Percentiles rank a stretch among this genome's conserved stretches.
These are phyloP conservation scores for Pseudomyrmex gracilis DNA, from an alignment of 1,140 invertebrate genomes.

Conservation along the genomic window DNA sequence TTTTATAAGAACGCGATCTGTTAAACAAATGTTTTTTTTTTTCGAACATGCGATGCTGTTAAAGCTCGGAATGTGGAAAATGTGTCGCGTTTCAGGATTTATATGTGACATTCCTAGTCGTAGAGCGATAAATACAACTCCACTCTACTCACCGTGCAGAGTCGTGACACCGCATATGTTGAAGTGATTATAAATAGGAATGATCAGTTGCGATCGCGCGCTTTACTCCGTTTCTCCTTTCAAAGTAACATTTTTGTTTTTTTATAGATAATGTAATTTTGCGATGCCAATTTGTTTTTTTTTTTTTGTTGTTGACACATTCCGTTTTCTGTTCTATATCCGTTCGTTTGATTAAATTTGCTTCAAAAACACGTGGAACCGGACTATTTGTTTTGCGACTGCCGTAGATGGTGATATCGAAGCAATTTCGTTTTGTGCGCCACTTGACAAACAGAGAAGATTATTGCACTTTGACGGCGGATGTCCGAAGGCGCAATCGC, in stretches of 20 bases:
- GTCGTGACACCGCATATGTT: constrained; percentile 38
- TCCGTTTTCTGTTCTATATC: not conserved
- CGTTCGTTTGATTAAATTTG: constrained; percentile 26
- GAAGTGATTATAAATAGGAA: constrained; percentile 71
- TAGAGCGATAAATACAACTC: constrained; percentile 25
- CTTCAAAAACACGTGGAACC: not conserved
- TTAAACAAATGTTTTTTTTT: too few relatives aligned
- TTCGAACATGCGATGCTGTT: not conserved
- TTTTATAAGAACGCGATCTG: not conserved
- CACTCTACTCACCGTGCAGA: constrained; percentile 28
- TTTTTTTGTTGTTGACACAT: not conserved
- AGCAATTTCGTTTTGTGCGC: constrained; percentile 37
- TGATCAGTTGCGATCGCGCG: constrained; percentile 62
- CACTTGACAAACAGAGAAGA: constrained; percentile 21
- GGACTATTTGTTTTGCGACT: constrained; percentile 4
- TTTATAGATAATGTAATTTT: constrained; percentile 32
- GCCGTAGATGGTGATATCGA: constrained; percentile 20
- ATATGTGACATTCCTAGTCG: constrained; percentile 1
- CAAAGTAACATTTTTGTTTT: constrained; percentile 26
- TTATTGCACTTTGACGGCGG: not conserved
- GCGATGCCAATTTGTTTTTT: not conserved
- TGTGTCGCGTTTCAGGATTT: not conserved
- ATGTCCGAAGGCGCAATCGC: constrained; percentile 21
- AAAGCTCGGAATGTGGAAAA: not conserved
- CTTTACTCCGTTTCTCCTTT: constrained; percentile 52